Evolutionary conservation across 2,113 vertebrate species (phyloP).

Genomic region (Ramphastos sulfuratus): DNA sequence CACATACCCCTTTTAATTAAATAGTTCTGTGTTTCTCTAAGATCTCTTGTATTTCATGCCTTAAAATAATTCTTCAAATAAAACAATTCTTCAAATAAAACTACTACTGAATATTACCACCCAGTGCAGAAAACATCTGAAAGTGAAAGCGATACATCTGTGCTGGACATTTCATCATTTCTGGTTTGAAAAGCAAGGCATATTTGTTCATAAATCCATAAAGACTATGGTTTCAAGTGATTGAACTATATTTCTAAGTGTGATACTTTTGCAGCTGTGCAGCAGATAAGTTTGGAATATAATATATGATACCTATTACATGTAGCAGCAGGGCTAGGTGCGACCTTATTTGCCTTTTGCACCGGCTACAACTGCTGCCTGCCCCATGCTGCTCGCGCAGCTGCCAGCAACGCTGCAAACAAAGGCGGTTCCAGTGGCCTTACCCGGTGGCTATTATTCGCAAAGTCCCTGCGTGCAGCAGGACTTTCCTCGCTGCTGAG

Average conservation of each 20-base stretch:
- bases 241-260: not conserved
- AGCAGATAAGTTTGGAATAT: not conserved
- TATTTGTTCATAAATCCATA: not conserved
- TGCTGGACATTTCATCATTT: not conserved
- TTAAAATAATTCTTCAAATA: not conserved
- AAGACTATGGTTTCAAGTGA: not conserved
- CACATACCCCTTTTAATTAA: not conserved
- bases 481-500: too few relatives aligned
- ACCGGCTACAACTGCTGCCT: too few relatives aligned
- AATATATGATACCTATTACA: not conserved
- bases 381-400: too few relatives aligned
- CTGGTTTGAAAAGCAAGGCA: not conserved
- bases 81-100: not conserved
- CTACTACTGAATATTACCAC: not conserved
- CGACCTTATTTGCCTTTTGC: too few relatives aligned
- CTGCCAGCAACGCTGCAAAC: too few relatives aligned
- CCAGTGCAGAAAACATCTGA: not conserved
- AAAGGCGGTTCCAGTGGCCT: too few relatives aligned
- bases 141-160: not conserved
- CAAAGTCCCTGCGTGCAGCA: too few relatives aligned
- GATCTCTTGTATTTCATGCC: not conserved
- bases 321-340: too few relatives aligned
- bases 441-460: too few relatives aligned
- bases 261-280: conserved; percentile 2
- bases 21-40: not conserved